Base-by-base conservation (phyloP, 1,140 invertebrate genomes). In the Eumaeus atala region DNA sequence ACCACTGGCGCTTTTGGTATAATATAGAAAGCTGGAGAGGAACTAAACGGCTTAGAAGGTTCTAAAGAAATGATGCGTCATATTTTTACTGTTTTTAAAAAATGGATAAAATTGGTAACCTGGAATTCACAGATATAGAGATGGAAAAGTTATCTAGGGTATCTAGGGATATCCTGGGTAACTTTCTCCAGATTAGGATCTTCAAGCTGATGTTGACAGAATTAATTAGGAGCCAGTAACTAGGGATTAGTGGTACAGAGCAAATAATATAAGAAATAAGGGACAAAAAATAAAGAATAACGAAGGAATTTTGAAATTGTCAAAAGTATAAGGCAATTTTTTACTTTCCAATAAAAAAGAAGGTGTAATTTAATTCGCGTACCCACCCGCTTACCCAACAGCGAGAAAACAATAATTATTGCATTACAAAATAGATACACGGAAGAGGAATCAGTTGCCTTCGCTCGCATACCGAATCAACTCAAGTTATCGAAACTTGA, bases 401-500 rank as follows among this genome's bases (percentile, higher is more conserved):
- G 21, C 21, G 12, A 61, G 5, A 65, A 65, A 49, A 48, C 54
- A 9, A 59, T 65, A 40, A 48, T 65, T 21, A 35, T 65, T 4
- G 54, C 48, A 21, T 61, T 65, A 14, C 44, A 48, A 17, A 65
- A 66, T 18, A 51, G 60, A 10, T 64, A 61, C 36, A 37, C 47
- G 0, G 61, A 64, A 47, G 57, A 62, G 35, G 57, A 66, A 21
- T 62, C 59, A 47, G 49, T 66, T 7, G 60, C 64, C 10, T 47
- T 58, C 6, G 51, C 58, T 8, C 38, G 60, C 12, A 33, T 44
- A 3, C 8, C 17, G 1, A 65, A 61, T n/a, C 48, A 51, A 9
- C 34, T 14, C 14, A 28, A 51, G 16, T n/a, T 21, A 17, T 37
- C 59, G 5, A 59, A 65, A 14, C 40, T n/a, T 6, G 59, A 48